Conservation (phyloP, 2,888 invertebrate species). For the Congeria kusceri region DNA sequence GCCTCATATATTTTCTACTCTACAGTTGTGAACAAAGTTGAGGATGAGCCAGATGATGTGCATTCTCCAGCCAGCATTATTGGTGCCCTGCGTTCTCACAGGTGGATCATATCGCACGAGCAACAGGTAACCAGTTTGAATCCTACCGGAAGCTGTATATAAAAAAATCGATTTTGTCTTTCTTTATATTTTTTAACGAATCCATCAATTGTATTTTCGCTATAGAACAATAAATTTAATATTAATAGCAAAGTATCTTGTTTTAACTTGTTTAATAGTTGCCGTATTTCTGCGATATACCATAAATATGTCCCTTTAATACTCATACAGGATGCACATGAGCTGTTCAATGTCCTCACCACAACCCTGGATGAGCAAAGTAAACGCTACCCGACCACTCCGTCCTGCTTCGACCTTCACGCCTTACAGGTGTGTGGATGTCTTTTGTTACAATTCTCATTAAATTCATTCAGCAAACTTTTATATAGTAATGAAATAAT, state of each 20-base stretch:
- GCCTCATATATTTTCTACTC: conserved; percentile 30
- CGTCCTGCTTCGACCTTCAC: conserved; percentile 82
- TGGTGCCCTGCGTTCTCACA: conserved; percentile 90
- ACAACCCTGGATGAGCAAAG: conserved; percentile 95
- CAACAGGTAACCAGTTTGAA: conserved; percentile 87
- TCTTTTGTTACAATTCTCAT: too few relatives aligned
- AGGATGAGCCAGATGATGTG: conserved; percentile 70
- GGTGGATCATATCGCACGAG: conserved; percentile 95
- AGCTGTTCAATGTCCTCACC: conserved; percentile 94
- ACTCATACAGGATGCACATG: conserved; percentile 98
- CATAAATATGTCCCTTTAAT: too few relatives aligned
- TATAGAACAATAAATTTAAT: too few relatives aligned
- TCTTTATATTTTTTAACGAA: too few relatives aligned
- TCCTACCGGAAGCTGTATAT: too few relatives aligned
- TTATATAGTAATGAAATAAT: too few relatives aligned
- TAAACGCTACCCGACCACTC: conserved; percentile 77
- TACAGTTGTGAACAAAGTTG: conserved; percentile 82
- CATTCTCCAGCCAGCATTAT: conserved; percentile 89
- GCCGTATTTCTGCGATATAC: too few relatives aligned
- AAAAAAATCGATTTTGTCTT: too few relatives aligned
- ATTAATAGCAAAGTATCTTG: too few relatives aligned
- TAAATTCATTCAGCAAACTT: too few relatives aligned
- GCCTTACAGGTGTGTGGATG: conserved; percentile 77
- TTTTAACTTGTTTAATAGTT: too few relatives aligned
- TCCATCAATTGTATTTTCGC: too few relatives aligned